Conservation (phyloP, 2,797 vertebrate species). For the Nothura maculosa region DNA sequence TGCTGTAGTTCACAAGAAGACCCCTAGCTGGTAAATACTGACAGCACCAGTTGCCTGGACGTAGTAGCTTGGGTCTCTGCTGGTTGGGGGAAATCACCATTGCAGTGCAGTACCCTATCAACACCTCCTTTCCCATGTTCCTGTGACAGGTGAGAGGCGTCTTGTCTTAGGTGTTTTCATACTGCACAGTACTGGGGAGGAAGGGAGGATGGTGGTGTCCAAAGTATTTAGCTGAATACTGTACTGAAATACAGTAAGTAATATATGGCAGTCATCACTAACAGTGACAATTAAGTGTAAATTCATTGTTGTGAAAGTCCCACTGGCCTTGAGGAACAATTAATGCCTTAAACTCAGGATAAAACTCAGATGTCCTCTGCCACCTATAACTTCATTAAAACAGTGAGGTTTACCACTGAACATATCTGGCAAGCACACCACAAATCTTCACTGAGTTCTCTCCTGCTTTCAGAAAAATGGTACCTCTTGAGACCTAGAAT, state of each 20-base stretch:
- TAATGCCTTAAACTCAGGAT: neutral
- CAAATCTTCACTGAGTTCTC: conserved; percentile 55
- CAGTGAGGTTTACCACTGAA: conserved; percentile 43
- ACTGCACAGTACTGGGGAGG: neutral
- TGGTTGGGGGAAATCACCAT: neutral
- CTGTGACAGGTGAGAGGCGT: neutral
- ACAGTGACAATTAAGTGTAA: conserved; percentile 8
- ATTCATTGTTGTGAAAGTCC: neutral
- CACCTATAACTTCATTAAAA: conserved; percentile 60
- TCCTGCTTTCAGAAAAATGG: conserved; percentile 67
- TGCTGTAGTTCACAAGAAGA: neutral
- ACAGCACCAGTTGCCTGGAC: neutral
- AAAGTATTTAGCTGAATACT: neutral
- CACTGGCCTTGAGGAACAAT: conserved; percentile 48
- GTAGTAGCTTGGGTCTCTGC: neutral
- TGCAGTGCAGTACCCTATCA: neutral
- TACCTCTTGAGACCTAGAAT: conserved; percentile 71
- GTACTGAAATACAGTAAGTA: neutral
- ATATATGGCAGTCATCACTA: neutral
- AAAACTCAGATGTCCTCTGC: neutral
- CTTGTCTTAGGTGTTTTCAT: neutral
- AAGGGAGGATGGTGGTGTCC: neutral
- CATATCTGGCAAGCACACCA: conserved; percentile 33
- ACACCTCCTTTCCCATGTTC: neutral
- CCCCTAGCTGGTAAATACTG: neutral